Evolutionary conservation across 1,140 invertebrate species (phyloP).

Genomic region (Atta texana): DNA sequence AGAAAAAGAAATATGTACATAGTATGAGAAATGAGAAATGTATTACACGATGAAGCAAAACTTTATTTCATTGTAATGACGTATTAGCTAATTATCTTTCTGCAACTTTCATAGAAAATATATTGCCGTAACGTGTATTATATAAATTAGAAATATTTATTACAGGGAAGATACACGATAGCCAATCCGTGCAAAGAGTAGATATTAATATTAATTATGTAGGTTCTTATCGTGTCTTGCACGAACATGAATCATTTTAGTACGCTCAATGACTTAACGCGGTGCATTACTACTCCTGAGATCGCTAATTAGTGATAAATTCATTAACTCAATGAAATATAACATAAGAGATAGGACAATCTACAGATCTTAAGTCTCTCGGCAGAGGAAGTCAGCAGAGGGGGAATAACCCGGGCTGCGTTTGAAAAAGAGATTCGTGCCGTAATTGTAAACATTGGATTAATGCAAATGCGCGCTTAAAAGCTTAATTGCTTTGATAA

Average conservation of each 20-base stretch:
- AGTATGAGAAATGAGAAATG: neutral
- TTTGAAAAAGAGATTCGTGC: constrained; percentile 68
- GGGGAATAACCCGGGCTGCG: constrained; percentile 32
- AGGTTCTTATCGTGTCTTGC: constrained; percentile 50
- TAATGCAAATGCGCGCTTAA: constrained; percentile 87
- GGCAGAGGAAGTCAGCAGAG: neutral
- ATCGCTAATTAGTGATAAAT: constrained; percentile 55
- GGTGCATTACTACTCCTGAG: constrained; percentile 25
- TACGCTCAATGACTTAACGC: constrained; percentile 42
- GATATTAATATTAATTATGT: constrained; percentile 47
- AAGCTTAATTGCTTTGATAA: constrained; percentile 87
- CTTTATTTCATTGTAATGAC: constrained; percentile 34
- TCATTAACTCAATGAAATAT: constrained; percentile 47
- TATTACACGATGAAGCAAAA: neutral
- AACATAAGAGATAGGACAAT: constrained; percentile 31
- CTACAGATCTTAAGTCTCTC: constrained; percentile 50
- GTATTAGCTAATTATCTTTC: constrained; percentile 39
- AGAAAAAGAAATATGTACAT: neutral
- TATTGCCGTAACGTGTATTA: neutral
- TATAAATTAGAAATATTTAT: constrained; percentile 55
- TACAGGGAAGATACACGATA: constrained; percentile 25
- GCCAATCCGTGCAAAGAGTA: constrained; percentile 28
- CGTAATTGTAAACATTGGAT: constrained; percentile 87
- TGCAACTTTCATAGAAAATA: constrained; percentile 12
- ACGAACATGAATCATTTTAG: constrained; percentile 36